Conservation (phyloP, 2,113 vertebrate species). For the Barbus barbus region DNA sequence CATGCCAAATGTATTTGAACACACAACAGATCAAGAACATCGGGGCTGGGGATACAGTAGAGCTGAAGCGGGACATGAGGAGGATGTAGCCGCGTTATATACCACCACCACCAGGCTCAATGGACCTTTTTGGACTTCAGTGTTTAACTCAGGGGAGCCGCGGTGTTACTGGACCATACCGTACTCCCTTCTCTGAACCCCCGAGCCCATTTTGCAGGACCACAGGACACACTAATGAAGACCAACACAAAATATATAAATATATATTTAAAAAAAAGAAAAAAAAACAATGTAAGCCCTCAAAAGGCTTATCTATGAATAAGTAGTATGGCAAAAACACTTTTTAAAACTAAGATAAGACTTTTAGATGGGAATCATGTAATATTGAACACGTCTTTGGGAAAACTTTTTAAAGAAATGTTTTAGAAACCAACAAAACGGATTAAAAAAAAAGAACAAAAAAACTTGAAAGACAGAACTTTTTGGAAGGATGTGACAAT, state of each 20-base stretch:
- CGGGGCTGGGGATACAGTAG: conserved; percentile 73
- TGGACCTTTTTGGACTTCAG: conserved; percentile 68
- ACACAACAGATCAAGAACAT: conserved; percentile 68
- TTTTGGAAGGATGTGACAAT: conserved; percentile 73
- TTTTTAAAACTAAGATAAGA: conserved; percentile 58
- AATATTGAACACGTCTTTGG: conserved; percentile 60
- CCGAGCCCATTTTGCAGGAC: conserved; percentile 54
- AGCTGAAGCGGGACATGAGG: conserved; percentile 83
- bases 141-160: conserved; percentile 71
- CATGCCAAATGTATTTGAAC: conserved; percentile 65
- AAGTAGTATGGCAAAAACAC: conserved; percentile 53
- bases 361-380: conserved; percentile 64
- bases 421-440: conserved; percentile 68
- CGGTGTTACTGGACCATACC: conserved; percentile 66
- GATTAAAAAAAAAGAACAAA: conserved; percentile 62
- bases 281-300: conserved; percentile 68
- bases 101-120: conserved; percentile 31
- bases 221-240: conserved; percentile 47
- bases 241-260: conserved; percentile 32
- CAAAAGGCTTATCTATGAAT: conserved; percentile 62
- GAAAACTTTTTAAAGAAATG: conserved; percentile 71
- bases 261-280: conserved; percentile 54
- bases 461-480: conserved; percentile 57
- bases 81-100: conserved; percentile 70
- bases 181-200: conserved; percentile 65